phyloP scores from a whole-genome alignment of 2,888 invertebrate genomes.

The Agapostemon virescens region DNA sequence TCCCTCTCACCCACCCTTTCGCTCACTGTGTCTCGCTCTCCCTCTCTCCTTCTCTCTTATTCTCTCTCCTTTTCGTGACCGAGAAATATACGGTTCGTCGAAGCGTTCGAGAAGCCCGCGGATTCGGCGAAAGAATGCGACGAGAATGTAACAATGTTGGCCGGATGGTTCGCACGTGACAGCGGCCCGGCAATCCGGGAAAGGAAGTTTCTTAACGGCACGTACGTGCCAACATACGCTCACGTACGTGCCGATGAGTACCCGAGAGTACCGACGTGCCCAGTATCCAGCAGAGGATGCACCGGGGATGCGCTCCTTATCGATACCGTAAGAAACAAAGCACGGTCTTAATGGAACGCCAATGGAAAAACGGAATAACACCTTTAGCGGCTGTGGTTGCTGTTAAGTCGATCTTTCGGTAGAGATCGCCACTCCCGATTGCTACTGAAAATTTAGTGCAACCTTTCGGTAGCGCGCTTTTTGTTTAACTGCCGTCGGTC shows the following conservation, averaged over 20 bases:
- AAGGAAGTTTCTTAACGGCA: constrained; percentile 69
- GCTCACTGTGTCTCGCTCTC: no score
- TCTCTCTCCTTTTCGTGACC: constrained; percentile 58
- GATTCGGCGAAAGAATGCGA: constrained; percentile 65
- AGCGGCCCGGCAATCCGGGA: constrained; percentile 62
- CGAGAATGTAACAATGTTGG: constrained; percentile 68
- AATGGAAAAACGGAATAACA: constrained; percentile 39
- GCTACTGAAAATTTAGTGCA: no score
- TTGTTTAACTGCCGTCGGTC: no score
- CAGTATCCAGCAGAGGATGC: constrained; percentile 38
- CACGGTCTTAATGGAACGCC: constrained; percentile 45
- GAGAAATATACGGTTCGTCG: constrained; percentile 60
- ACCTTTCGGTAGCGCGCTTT: no score
- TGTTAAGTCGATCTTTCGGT: constrained; percentile 6
- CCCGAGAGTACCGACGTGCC: constrained; percentile 53
- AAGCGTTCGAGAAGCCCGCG: constrained; percentile 57
- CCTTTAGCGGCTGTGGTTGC: constrained; percentile 36
- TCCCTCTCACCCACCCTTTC: no score
- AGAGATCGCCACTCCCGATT: background rate
- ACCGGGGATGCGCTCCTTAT: constrained; percentile 36
- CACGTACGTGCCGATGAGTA: constrained; percentile 62
- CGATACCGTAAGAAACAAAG: constrained; percentile 53
- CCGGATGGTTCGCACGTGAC: constrained; percentile 70
- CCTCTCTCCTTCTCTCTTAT: constrained; percentile 54
- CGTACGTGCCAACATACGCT: constrained; percentile 66